Percentiles rank a stretch among this genome's conserved stretches.
phyloP scores from a whole-genome alignment of 2,888 invertebrate species.

The Leptodirus hochenwartii region DNA sequence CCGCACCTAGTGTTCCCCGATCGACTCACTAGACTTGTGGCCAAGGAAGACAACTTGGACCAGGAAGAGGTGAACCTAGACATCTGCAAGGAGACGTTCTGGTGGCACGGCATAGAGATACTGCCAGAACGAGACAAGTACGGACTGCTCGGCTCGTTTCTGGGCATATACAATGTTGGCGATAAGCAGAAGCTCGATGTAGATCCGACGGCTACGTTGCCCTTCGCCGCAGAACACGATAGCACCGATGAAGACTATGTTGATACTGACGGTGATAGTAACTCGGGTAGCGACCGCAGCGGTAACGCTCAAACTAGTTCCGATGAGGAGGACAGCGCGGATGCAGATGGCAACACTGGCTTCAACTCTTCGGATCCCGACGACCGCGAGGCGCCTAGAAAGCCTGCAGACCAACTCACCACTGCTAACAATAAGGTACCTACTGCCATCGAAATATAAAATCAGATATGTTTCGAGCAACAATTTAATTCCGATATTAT shows the following conservation, averaged over 20 bases:
- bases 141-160: conserved; percentile 35
- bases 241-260: conserved; percentile 5
- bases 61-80: conserved; percentile 33
- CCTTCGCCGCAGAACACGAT: neutral
- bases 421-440: too few relatives aligned
- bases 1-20: conserved; percentile 51
- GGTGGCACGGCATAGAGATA: conserved; percentile 55
- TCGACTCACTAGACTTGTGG: conserved; percentile 43
- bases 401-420: too few relatives aligned
- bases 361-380: too few relatives aligned
- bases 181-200: conserved; percentile 9
- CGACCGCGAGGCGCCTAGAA: too few relatives aligned
- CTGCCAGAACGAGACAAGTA: conserved; percentile 41
- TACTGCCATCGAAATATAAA: too few relatives aligned
- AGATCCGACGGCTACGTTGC: conserved; percentile 2
- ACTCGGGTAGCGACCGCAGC: conserved; percentile 8
- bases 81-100: conserved; percentile 46
- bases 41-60: conserved; percentile 28
- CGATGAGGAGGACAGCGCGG: neutral
- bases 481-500: too few relatives aligned
- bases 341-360: too few relatives aligned
- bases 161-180: neutral
- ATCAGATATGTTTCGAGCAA: too few relatives aligned
- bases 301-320: conserved; percentile 1
- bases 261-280: conserved; percentile 8